Evolutionary conservation across 2,888 invertebrate species (phyloP).

Genomic region (Pachycephus smyrnensis): DNA sequence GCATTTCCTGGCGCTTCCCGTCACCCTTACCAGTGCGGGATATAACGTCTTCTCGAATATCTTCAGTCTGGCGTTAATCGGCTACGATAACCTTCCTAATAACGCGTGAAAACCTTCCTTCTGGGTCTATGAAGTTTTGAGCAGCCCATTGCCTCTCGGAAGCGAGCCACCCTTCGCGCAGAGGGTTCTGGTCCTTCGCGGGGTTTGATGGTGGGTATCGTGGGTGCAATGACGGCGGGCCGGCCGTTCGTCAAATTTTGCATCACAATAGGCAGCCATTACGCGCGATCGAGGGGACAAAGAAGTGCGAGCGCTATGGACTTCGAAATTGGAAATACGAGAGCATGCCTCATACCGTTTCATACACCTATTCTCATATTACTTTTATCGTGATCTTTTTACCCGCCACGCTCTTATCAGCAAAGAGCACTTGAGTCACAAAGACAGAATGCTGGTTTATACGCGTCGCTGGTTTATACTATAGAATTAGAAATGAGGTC

Average conservation of each 20-base stretch:
- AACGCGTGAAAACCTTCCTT: neutral
- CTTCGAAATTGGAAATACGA: neutral
- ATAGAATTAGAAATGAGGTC: neutral
- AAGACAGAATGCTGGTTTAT: neutral
- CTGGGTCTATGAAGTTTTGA: neutral
- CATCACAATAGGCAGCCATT: neutral
- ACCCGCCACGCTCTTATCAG: neutral
- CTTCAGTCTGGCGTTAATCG: neutral
- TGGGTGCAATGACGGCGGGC: neutral
- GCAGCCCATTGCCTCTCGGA: neutral
- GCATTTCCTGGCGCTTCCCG: conserved; percentile 31
- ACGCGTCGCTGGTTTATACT: neutral
- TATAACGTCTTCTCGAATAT: neutral
- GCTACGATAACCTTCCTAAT: neutral
- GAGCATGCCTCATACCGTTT: neutral
- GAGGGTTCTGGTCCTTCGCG: neutral
- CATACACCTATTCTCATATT: neutral
- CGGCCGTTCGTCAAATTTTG: neutral
- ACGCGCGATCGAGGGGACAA: neutral
- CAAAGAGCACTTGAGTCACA: neutral
- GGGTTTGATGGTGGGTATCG: neutral
- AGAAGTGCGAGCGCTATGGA: neutral
- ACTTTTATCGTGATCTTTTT: neutral
- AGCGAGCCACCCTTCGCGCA: neutral
- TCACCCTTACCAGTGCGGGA: conserved; percentile 27